Conservation (phyloP, 2,888 invertebrate genomes). For the Noctua janthe region DNA sequence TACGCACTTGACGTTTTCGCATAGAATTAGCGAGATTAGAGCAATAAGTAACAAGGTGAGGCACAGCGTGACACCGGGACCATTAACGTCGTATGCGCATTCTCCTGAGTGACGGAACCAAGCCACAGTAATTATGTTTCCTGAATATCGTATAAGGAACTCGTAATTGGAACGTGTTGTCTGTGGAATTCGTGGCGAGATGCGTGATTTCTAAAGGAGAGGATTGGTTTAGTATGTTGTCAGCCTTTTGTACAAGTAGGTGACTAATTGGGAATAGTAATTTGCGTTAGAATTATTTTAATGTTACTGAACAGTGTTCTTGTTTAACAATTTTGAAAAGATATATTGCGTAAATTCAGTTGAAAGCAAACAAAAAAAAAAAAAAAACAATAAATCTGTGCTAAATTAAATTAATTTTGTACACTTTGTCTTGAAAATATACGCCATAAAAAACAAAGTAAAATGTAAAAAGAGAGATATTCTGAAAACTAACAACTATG, state of each 20-base stretch:
- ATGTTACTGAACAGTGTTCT: background rate
- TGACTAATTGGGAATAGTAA: background rate
- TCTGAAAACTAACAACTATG: background rate
- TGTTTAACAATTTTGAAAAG: background rate
- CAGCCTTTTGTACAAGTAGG: conserved; percentile 3
- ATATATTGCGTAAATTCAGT: background rate
- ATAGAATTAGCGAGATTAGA: conserved; percentile 60
- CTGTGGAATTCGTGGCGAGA: conserved; percentile 34
- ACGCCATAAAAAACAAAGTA: background rate
- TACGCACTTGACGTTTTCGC: conserved; percentile 39
- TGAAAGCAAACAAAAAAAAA: background rate
- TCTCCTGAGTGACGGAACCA: conserved; percentile 81
- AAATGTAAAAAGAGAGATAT: background rate
- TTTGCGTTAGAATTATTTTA: background rate
- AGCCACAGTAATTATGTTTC: conserved; percentile 80
- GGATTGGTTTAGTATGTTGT: conserved; percentile 28
- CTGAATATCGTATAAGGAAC: conserved; percentile 76
- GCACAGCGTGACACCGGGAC: conserved; percentile 59
- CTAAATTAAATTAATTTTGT: background rate
- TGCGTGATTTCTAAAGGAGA: conserved; percentile 39
- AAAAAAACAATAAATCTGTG: background rate
- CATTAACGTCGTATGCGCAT: conserved; percentile 65
- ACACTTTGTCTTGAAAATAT: background rate
- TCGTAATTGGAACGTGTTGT: conserved; percentile 66
- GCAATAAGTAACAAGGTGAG: conserved; percentile 61